Evolutionary conservation across 2,113 vertebrate genomes (phyloP).

Genomic region (Elephantulus edwardii): DNA sequence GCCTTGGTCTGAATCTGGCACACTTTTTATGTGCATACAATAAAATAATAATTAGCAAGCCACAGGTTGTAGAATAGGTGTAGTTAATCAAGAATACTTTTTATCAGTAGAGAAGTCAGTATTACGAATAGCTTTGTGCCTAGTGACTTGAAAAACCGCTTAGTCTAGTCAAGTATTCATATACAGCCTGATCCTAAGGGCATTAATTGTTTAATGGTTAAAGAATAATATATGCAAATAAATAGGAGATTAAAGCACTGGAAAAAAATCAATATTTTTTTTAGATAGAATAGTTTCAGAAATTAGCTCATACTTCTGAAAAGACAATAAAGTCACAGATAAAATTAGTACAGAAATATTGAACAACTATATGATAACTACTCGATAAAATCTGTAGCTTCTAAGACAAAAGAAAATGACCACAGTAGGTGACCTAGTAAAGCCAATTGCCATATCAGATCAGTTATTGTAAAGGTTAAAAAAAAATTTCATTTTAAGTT

Average conservation of each 20-base stretch:
- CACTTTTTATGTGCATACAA: background rate
- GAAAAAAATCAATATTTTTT: slow-evolving; percentile 7
- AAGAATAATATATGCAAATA: background rate
- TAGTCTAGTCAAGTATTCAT: background rate
- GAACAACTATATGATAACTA: background rate
- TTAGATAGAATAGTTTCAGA: background rate
- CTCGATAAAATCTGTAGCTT: background rate
- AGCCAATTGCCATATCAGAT: background rate
- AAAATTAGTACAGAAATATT: background rate
- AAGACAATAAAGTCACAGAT: background rate
- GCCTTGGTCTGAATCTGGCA: too few species aligned
- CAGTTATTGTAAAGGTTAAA: background rate
- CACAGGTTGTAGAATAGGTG: background rate
- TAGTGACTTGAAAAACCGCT: background rate
- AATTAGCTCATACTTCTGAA: background rate
- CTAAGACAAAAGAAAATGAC: background rate
- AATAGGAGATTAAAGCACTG: background rate
- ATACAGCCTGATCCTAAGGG: background rate
- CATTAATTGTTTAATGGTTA: background rate
- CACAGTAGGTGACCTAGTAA: background rate
- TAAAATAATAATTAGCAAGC: background rate
- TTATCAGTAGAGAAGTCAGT: slow-evolving; percentile 9
- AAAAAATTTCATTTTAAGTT: background rate
- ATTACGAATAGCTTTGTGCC: background rate
- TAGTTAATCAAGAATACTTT: background rate